Percentiles rank a stretch among this genome's conserved stretches.
These are phyloP conservation scores for Drosophila pseudoananassae DNA, from an alignment of 1,140 invertebrate genomes.

Conservation along the genomic window DNA sequence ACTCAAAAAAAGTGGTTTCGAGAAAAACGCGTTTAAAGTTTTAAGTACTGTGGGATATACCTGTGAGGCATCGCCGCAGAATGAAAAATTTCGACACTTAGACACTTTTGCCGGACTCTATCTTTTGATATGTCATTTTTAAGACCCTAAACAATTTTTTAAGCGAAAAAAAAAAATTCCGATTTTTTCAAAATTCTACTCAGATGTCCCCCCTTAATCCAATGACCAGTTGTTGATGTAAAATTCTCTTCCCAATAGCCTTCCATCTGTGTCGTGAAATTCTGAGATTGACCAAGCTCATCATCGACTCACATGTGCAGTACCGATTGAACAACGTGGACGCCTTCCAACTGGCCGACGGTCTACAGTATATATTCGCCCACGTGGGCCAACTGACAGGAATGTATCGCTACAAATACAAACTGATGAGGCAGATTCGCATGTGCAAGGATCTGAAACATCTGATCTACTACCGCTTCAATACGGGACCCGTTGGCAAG, in stretches of 20 bases:
- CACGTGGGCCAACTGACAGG: constrained; percentile 99
- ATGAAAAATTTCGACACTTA: too few relatives aligned
- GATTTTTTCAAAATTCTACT: too few relatives aligned
- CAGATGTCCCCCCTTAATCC: too few relatives aligned
- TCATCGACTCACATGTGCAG: constrained; percentile 99
- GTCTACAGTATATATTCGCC: constrained; percentile 99
- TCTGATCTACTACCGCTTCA: constrained; percentile 99
- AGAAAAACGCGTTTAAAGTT: too few relatives aligned
- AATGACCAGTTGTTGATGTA: too few relatives aligned
- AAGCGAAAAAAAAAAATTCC: too few relatives aligned
- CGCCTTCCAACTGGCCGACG: constrained; percentile 99
- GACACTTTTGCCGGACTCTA: too few relatives aligned
- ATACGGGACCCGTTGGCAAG: constrained; percentile 99
- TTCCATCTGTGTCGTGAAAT: constrained; percentile 99
- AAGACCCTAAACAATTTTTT: too few relatives aligned
- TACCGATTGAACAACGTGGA: constrained; percentile 99
- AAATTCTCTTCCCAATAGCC: constrained; percentile 85
- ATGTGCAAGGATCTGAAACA: constrained; percentile 99
- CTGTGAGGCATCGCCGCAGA: too few relatives aligned
- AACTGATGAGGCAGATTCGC: constrained; percentile 99
- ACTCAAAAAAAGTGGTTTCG: too few relatives aligned
- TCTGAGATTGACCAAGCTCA: constrained; percentile 97
- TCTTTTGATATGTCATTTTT: too few relatives aligned
- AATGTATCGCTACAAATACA: constrained; percentile 99
- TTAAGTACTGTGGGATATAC: too few relatives aligned